Evolutionary conservation across 2,113 vertebrate genomes (phyloP).

Genomic region (Hystrix cristata): DNA sequence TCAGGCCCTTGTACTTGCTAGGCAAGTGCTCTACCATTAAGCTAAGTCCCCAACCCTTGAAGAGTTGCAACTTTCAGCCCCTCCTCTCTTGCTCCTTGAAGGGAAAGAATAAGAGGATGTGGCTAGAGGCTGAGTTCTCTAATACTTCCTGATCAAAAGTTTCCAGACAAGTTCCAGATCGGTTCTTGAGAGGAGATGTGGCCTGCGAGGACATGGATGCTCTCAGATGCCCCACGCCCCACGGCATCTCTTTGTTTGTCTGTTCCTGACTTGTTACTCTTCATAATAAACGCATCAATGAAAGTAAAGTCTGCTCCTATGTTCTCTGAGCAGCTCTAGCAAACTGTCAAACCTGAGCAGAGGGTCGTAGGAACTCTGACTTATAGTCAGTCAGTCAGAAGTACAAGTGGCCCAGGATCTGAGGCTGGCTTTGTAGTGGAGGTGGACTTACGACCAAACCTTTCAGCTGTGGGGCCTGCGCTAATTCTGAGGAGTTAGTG

Average conservation of each 20-base stretch:
- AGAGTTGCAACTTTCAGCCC: not conserved
- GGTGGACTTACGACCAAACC: not conserved
- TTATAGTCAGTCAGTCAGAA: not conserved
- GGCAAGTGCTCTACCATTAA: no score
- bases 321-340: not conserved
- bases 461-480: not conserved
- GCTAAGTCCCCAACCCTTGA: no score
- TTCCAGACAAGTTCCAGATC: not conserved
- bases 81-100: not conserved
- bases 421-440: not conserved
- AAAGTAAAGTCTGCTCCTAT: not conserved
- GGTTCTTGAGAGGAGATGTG: not conserved
- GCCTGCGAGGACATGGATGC: not conserved
- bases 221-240: no score
- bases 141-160: not conserved
- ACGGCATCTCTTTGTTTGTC: not conserved
- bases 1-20: no score
- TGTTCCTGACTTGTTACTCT: not conserved
- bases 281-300: not conserved
- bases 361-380: not conserved
- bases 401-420: not conserved
- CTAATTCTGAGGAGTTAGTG: not conserved
- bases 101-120: not conserved
- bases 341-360: no score
- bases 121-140: not conserved